Evolutionary conservation across 2,113 vertebrate genomes (phyloP), one percentile per base, ranked within the genome.

Genomic region (Turdus rufiventris): DNA sequence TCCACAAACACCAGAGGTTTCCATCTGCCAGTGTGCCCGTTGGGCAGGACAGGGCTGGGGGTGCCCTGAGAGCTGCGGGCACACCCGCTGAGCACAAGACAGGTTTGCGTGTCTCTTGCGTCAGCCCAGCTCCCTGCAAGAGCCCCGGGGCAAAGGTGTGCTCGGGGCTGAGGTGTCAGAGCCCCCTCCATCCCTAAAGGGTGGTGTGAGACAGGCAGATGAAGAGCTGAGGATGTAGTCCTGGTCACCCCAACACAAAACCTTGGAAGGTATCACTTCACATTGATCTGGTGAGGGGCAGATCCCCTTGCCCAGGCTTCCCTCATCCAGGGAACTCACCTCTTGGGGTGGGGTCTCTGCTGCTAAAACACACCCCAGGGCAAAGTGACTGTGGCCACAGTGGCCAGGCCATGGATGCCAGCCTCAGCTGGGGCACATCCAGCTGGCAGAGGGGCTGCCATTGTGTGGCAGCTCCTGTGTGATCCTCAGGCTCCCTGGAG

Each of bases 111-210:
- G 42, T 19, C 42, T 50, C 66, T 29, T 89, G 77, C 34, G 2
- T 88, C 92, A 91, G 36, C 70, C 31, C 9, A 3, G 60, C 42
- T 34, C 89, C 65, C 65, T 45, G 78, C 48, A 74, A 72, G 62
- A 73, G 92, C 88, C 88, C 71, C 18, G 2, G 95, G 85, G 82
- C 85, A 85, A 94, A 96, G 88, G 45, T 76, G 71, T 85, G 54
- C 66, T 18, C 4, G 38, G 62, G 57, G 45, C 14, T 77, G 74
- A 38, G 80, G 14, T 85, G 36, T 8, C 90, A 85, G n/a, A 88
- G 43, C 43, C 85, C 40, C 24, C 68, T 89, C 38, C 17, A 2
- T 16, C 36, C 60, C 77, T 26, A 18, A 60, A 63, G 66, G 24
- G 73, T 1, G 0, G 36, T 4, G 1, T 16, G 45, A 85, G 11